Evolutionary conservation across 2,113 vertebrate species (phyloP).

Genomic region (Tragelaphus buxtoni): DNA sequence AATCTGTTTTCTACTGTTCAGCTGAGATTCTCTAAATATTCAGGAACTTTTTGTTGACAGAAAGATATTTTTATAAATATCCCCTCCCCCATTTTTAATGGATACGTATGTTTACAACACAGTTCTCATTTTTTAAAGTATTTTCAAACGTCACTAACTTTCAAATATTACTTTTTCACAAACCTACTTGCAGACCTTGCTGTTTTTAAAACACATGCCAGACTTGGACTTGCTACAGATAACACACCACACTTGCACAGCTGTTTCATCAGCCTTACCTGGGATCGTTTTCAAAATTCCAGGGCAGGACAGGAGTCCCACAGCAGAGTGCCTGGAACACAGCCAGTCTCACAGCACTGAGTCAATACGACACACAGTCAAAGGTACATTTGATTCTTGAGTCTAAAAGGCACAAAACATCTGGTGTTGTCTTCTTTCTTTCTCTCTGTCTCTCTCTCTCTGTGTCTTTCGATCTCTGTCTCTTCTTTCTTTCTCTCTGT

Average conservation of each 20-base stretch:
- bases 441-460: neutral
- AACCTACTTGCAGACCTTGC: conserved; percentile 8
- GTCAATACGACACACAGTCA: conserved; percentile 33
- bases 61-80: neutral
- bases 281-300: conserved; percentile 54
- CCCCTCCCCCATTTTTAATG: neutral
- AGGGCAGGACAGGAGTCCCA: conserved; percentile 42
- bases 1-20: neutral
- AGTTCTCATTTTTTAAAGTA: neutral
- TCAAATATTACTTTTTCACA: conserved; percentile 37
- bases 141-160: conserved; percentile 39
- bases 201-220: conserved; percentile 59
- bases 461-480: neutral
- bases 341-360: conserved; percentile 57
- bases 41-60: neutral
- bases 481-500: neutral
- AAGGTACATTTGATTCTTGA: neutral
- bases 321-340: neutral
- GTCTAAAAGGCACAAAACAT: neutral
- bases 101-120: neutral
- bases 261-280: conserved; percentile 52
- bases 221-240: conserved; percentile 58
- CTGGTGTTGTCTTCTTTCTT: neutral
- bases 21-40: neutral
- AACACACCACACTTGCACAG: conserved; percentile 3